Base-by-base conservation (phyloP, 2,888 invertebrate genomes). In the Eutolmus rufibarbis region DNA sequence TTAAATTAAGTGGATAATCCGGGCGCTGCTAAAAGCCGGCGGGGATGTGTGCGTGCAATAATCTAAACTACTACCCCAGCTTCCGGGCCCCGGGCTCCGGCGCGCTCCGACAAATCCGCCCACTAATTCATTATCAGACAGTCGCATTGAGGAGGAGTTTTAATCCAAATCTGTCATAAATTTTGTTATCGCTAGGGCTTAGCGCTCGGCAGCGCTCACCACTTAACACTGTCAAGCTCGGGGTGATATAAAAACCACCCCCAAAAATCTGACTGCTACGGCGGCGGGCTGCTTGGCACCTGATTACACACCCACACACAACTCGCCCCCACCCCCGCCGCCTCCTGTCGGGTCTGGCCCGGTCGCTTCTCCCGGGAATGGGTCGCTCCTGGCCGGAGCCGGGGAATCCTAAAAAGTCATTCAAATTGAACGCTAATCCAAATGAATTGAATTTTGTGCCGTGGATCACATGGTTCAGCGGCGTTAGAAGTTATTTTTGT, bases 111-210 rank as follows among this genome's bases (percentile, higher is more conserved):
- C 34, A 66, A 84, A 84, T 84, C 84, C 84, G 57, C 66, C 84
- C 84, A 84, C 84, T 84, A 84, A 84, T 84, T 84, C 84, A 84
- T 84, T 84, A 84, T 84, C 84, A 66, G 84, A 43, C 19, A 37
- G 43, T 66, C 57, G 74, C 84, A 84, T 74, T 74, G 57, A 84
- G 74, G 66, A 84, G 84, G 74, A 76, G 34, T 77, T 86, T 86
- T 77, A 86, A 86, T 86, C 86, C 86, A 76, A 86, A 86, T 86
- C 86, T 76, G 46, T 86, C 86, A 86, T 86, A 86, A 86, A 86
- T 86, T 86, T 86, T 86, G 76, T 76, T 86, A 86, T 86, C 86
- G 46, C 84, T 84, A 23, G 40, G 74, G 84, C 84, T 84, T 84
- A 84, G 34, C 51, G 66, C 81, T 40, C 51, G 37, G 74, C 34